A percentile compares a stretch with the other conserved stretches of the same genome.
Evolutionary conservation across 2,797 vertebrate species (phyloP).

Genomic region (Siniperca undulata): DNA sequence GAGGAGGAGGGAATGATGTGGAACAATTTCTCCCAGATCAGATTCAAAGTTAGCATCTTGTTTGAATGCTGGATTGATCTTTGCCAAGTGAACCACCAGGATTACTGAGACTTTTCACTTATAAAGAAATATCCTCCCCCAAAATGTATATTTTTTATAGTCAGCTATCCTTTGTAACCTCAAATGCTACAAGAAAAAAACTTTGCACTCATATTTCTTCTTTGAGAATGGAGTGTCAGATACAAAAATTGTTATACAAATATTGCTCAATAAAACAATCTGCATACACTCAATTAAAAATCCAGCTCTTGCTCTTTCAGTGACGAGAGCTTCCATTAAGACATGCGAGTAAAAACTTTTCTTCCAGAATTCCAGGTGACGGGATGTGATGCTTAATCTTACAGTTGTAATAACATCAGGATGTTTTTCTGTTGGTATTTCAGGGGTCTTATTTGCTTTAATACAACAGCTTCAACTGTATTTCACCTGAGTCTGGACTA

Average conservation of each 20-base stretch:
- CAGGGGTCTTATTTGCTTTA: too few relatives aligned
- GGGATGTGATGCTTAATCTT: background rate
- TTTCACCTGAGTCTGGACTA: background rate
- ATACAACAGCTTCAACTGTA: background rate
- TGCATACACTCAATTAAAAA: background rate
- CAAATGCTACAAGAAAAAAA: background rate
- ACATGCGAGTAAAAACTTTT: background rate
- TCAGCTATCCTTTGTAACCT: background rate
- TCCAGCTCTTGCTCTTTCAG: background rate
- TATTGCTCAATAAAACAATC: background rate
- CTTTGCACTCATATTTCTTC: background rate
- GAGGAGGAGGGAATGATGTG: background rate
- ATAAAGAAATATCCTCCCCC: background rate
- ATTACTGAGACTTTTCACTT: background rate
- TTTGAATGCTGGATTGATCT: background rate
- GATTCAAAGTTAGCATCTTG: conserved; percentile 4
- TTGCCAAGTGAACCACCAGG: background rate
- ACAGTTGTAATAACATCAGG: background rate
- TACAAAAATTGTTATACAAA: too few relatives aligned
- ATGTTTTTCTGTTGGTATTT: background rate
- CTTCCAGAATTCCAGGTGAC: too few relatives aligned
- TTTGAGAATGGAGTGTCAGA: background rate
- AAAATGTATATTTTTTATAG: background rate
- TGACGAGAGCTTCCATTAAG: background rate
- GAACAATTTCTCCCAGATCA: too few relatives aligned